These are phyloP conservation scores for Pachliopta kotzebuea DNA, from an alignment of 2,888 invertebrate species.

Conservation along the genomic window DNA sequence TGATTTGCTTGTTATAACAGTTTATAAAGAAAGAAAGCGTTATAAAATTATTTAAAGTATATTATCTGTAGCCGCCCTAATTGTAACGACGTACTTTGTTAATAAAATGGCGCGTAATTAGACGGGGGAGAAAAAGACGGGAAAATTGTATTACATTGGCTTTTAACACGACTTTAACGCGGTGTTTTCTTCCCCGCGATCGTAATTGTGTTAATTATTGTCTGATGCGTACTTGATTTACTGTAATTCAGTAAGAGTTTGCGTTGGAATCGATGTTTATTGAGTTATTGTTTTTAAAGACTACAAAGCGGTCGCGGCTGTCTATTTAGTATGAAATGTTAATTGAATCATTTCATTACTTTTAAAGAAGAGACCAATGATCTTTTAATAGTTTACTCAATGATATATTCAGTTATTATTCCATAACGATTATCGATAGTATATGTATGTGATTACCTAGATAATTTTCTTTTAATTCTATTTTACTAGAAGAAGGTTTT, in stretches of 20 bases:
- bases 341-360: not conserved
- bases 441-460: too few relatives aligned
- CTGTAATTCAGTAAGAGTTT: slow-evolving; percentile 31
- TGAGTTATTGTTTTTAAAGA: slow-evolving; percentile 4
- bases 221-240: slow-evolving; percentile 59
- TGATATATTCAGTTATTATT: too few relatives aligned
- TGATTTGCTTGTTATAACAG: not conserved
- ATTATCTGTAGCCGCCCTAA: slow-evolving; percentile 54
- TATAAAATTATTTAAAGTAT: slow-evolving; percentile 40
- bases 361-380: too few relatives aligned
- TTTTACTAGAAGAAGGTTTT: too few relatives aligned
- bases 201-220: slow-evolving; percentile 74
- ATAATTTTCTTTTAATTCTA: too few relatives aligned
- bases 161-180: slow-evolving; percentile 66
- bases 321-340: not conserved
- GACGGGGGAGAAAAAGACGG: slow-evolving; percentile 72
- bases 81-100: slow-evolving; percentile 72
- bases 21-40: slow-evolving; percentile 38
- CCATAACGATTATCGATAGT: too few relatives aligned
- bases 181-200: slow-evolving; percentile 64
- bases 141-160: slow-evolving; percentile 70
- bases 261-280: slow-evolving; percentile 1
- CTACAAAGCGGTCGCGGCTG: not conserved
- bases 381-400: too few relatives aligned
- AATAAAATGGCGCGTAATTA: slow-evolving; percentile 75